These are phyloP conservation scores for Isichthys henryi DNA, from an alignment of 2,113 vertebrate species.

Conservation along the genomic window DNA sequence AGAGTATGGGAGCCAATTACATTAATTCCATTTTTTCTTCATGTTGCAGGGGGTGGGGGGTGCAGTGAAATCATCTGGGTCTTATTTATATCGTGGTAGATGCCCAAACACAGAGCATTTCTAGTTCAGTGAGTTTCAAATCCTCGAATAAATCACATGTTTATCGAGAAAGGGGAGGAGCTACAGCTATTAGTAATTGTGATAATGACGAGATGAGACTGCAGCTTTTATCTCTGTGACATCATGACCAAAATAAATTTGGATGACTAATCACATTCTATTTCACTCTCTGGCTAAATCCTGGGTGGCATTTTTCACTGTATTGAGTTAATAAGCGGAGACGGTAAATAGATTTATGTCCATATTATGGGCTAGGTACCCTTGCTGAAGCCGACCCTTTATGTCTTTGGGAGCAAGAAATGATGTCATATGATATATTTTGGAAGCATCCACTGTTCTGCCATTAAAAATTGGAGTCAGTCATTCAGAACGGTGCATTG, in stretches of 20 bases:
- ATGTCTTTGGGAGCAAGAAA: not conserved
- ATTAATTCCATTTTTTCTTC: not conserved
- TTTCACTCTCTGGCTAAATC: not conserved
- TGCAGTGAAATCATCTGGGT: not conserved
- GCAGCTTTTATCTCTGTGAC: not conserved
- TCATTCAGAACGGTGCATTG: not conserved
- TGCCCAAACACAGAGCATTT: not conserved
- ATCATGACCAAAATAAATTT: not conserved
- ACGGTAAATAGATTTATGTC: not conserved
- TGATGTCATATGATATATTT: not conserved
- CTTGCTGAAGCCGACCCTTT: not conserved
- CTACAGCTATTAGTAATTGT: not conserved
- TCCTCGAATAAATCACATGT: not conserved
- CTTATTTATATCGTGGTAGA: not conserved
- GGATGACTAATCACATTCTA: not conserved
- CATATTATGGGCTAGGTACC: not conserved
- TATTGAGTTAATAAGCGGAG: not conserved
- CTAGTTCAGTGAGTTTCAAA: not conserved
- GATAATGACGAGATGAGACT: not conserved
- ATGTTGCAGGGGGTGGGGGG: not conserved
- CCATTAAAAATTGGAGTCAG: not conserved
- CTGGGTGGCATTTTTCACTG: not conserved
- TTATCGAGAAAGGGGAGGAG: not conserved
- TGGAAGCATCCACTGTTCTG: not conserved
- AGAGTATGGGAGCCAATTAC: slow-evolving; percentile 63